These are phyloP conservation scores for Oopsacas minuta DNA, from an alignment of 37 sponge, comb jelly and placozoan genomes.

Conservation along the genomic window DNA sequence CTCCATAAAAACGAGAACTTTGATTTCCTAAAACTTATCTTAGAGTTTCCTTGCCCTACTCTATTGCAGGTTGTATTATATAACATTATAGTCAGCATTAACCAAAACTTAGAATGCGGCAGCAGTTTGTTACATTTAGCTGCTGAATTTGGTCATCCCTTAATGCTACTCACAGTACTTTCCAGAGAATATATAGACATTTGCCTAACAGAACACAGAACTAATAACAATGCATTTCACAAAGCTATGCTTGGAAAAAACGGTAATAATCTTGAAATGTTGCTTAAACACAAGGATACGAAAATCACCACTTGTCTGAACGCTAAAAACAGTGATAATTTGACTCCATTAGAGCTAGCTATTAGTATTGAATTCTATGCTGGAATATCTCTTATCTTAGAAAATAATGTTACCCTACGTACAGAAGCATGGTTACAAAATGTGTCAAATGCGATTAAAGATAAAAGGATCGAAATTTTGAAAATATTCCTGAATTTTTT, in stretches of 20 bases:
- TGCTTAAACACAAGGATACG: background rate
- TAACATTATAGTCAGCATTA: background rate
- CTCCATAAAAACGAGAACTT: background rate
- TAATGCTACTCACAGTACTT: background rate
- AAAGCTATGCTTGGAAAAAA: background rate
- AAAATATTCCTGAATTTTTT: background rate
- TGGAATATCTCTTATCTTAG: background rate
- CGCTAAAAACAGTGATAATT: background rate
- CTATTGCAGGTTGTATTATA: background rate
- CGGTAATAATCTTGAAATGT: background rate
- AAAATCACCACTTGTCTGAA: background rate
- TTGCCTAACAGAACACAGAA: background rate
- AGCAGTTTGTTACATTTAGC: background rate
- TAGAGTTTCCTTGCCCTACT: background rate
- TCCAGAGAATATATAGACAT: background rate
- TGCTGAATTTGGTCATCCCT: background rate
- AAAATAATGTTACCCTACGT: background rate
- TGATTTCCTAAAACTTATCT: background rate
- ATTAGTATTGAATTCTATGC: background rate
- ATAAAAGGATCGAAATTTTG: background rate
- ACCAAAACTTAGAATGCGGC: background rate
- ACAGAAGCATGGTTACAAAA: background rate
- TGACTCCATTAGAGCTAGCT: background rate
- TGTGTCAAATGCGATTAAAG: background rate
- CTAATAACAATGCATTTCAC: background rate